Percentiles rank a stretch among this genome's conserved stretches.
Conservation (phyloP, 1,140 invertebrate species). For the Lucilia sericata region DNA sequence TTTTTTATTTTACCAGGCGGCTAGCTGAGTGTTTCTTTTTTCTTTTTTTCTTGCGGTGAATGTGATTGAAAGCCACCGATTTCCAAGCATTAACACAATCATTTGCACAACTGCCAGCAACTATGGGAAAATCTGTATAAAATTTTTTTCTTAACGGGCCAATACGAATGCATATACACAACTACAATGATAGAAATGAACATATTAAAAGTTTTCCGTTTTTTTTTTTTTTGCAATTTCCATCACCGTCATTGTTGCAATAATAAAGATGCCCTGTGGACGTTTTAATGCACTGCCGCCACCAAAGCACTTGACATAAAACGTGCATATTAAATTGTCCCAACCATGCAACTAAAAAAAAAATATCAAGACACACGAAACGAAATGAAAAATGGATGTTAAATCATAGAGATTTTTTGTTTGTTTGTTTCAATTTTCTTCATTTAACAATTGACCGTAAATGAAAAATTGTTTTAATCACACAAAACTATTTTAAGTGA, state of each 20-base stretch:
- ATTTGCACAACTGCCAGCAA: background rate
- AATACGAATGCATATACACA: background rate
- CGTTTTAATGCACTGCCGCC: background rate
- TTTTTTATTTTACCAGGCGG: background rate
- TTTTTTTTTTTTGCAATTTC: background rate
- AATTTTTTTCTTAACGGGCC: background rate
- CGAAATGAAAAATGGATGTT: background rate
- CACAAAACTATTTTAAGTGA: no score
- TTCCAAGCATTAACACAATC: background rate
- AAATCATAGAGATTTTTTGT: background rate
- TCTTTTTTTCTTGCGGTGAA: constrained; percentile 6
- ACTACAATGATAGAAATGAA: background rate
- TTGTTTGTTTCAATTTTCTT: no score
- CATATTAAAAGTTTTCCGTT: background rate
- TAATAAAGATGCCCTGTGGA: constrained; percentile 26
- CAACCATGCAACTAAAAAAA: background rate
- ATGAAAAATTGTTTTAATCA: no score
- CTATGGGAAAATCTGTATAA: background rate
- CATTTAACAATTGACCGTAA: no score
- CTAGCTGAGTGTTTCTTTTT: background rate
- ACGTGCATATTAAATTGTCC: constrained; percentile 24
- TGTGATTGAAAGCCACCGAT: constrained; percentile 26
- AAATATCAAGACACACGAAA: background rate
- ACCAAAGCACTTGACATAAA: constrained; percentile 14
- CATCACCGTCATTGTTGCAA: background rate